Conservation (phyloP, 2,113 vertebrate genomes). For the Cichladusa arquata region DNA sequence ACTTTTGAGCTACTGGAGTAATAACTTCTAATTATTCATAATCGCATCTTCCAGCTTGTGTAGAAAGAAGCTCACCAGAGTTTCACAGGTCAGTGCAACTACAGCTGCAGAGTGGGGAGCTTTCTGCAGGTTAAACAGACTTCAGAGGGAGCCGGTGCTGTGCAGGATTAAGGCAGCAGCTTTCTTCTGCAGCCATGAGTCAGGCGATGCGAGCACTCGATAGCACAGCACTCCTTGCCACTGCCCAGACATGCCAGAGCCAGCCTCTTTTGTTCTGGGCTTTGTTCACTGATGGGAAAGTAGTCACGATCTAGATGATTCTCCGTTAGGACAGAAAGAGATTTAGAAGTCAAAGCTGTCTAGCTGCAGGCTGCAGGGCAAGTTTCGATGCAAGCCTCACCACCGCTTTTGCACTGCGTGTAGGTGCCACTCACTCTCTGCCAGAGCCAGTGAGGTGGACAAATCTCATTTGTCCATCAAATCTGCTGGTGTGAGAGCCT, state of each 20-base stretch:
- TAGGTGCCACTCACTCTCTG: background rate
- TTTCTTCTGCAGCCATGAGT: conserved; percentile 23
- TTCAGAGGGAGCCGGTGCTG: background rate
- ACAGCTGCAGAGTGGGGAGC: background rate
- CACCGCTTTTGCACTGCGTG: background rate
- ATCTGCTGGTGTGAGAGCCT: background rate
- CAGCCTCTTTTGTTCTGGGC: conserved; percentile 39
- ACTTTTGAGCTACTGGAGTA: background rate
- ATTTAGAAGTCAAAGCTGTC: conserved; percentile 51
- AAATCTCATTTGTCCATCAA: background rate
- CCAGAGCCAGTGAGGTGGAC: background rate
- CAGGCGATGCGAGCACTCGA: conserved; percentile 9
- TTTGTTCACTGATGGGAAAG: conserved; percentile 60
- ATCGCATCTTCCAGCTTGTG: background rate
- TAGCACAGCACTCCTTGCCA: conserved; percentile 43
- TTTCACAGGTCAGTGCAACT: background rate
- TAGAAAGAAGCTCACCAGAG: background rate
- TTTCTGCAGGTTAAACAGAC: background rate
- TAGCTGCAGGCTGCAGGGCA: conserved; percentile 41
- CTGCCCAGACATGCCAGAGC: conserved; percentile 61
- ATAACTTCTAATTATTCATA: background rate
- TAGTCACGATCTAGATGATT: conserved; percentile 49
- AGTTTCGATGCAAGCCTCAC: conserved; percentile 39
- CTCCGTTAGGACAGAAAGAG: conserved; percentile 30
- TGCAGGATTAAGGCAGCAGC: conserved; percentile 15